These are phyloP conservation scores for Tinea pellionella DNA, from an alignment of 2,888 invertebrate genomes.

Conservation along the genomic window DNA sequence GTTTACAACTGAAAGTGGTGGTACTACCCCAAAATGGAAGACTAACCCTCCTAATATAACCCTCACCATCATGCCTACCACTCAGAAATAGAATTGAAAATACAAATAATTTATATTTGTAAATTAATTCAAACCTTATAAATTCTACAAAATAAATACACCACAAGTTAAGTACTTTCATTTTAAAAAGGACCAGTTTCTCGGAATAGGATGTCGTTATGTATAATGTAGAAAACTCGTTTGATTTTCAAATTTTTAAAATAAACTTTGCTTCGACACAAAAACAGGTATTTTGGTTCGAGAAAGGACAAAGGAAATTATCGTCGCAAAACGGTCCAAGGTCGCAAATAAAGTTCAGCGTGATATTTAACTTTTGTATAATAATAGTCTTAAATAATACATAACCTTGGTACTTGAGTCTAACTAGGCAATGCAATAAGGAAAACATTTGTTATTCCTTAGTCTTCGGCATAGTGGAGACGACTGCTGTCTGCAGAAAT, in stretches of 20 bases:
- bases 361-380: constrained; percentile 1
- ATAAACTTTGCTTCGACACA: background rate
- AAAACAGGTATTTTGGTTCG: background rate
- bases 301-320: constrained; percentile 6
- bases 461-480: too few species aligned
- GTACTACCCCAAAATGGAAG: too few species aligned
- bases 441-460: too few species aligned
- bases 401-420: background rate
- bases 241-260: constrained; percentile 7
- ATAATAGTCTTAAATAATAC: background rate
- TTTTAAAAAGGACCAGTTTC: constrained; percentile 4
- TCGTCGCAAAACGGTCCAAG: background rate
- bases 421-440: too few species aligned
- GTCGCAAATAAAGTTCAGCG: background rate
- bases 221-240: constrained; percentile 3
- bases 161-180: background rate
- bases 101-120: too few species aligned
- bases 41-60: too few species aligned
- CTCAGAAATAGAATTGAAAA: too few species aligned
- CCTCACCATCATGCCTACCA: too few species aligned
- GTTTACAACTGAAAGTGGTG: too few species aligned
- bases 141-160: too few species aligned
- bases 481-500: too few species aligned
- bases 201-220: background rate
- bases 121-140: too few species aligned